A percentile compares a stretch with the other conserved stretches of the same genome.
phyloP scores from a whole-genome alignment of 1,140 invertebrate genomes.

The Pemphigus obesinymphae region DNA sequence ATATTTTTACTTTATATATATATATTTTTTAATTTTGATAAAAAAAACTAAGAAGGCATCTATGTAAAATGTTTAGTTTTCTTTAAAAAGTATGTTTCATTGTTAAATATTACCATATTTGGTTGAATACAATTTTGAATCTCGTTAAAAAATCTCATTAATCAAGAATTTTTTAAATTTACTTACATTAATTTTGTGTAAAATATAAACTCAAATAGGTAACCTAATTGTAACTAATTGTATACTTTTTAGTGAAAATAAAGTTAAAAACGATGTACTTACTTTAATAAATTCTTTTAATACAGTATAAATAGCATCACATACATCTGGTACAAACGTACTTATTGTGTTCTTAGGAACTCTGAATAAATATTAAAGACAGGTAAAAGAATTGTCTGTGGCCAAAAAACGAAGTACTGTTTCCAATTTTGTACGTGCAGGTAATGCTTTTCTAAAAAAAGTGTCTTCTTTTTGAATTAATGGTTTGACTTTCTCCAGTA shows the following conservation, averaged over 20 bases:
- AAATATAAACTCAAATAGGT: neutral
- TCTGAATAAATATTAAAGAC: slow-evolving; percentile 47
- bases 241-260: neutral
- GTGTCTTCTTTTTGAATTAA: too few relatives aligned
- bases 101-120: too few relatives aligned
- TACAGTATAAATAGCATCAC: neutral
- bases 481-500: too few relatives aligned
- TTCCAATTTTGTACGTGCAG: neutral
- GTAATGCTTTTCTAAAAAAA: slow-evolving; percentile 3
- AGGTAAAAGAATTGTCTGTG: slow-evolving; percentile 45
- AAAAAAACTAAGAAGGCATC: too few relatives aligned
- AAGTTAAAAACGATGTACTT: neutral
- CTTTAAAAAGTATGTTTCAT: too few relatives aligned
- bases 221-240: neutral
- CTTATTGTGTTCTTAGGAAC: slow-evolving; percentile 47
- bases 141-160: neutral
- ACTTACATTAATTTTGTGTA: neutral
- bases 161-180: neutral
- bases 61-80: neutral
- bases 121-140: neutral
- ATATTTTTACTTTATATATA: too few relatives aligned
- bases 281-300: neutral
- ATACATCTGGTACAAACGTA: slow-evolving; percentile 44
- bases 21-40: neutral
- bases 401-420: neutral